Base-by-base conservation (phyloP, 2,113 vertebrate genomes). In the Hemibagrus wyckioides region DNA sequence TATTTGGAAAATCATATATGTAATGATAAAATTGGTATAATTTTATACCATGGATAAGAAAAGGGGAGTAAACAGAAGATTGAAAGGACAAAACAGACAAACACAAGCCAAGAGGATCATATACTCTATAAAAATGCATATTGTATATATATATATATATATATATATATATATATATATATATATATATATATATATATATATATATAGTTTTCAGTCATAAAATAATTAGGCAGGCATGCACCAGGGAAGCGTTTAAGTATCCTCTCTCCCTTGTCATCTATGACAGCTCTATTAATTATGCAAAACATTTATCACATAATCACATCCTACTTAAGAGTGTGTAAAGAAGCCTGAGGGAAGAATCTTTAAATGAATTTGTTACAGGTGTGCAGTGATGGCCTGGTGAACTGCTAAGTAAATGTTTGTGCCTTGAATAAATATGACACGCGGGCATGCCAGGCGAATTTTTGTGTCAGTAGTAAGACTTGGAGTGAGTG, bases 261-360 rank as follows among this genome's bases (percentile, higher is more conserved):
- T 67, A 79, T 67, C 25, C 80, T 41, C 65, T 63, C 33, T 73
- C 39, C 33, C 71, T 82, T 79, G 81, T 87, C 71, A 87, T 13
- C 54, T 76, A 36, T 67, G 57, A 65, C 69, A 79, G 48, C 30
- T 79, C 65, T 56, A 80, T 65, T 83, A 90, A 81, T 80, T 86
- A 80, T 21, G 1, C 61, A 21, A 84, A 33, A 87, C 14, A 61
- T 36, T 80, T 69, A 69, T 69, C 50, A 52, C 36, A 79, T 76
- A 59, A 71, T 15, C 86, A 61, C 61, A 83, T 39, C 54, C 11
- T 73, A 80, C 21, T 61, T 30, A 23, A 50, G 52, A 71, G 57
- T 56, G 30, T 69, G 52, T 87, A 82, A 87, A 84, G 65, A 57
- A 67, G 28, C 71, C 82, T 77, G 63, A 56, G 82, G 48, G 65